These are phyloP conservation scores for Coluber constrictor DNA, from an alignment of 2,797 vertebrate genomes.

Conservation along the genomic window DNA sequence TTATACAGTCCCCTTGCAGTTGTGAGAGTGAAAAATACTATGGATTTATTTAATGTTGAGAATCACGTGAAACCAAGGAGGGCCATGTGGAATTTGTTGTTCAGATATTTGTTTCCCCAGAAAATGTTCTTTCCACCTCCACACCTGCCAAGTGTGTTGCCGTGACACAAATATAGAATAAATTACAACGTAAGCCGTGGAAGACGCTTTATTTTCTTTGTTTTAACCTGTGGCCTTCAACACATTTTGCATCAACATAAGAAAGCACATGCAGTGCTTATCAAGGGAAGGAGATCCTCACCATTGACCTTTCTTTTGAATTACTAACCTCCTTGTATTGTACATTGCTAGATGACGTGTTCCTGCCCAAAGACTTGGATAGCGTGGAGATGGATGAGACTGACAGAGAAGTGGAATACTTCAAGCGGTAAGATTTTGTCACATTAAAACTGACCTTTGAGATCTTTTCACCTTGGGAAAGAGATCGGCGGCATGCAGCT, in stretches of 20 bases:
- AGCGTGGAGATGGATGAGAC: conserved; percentile 96
- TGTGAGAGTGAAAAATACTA: neutral
- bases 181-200: too few species aligned
- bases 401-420: conserved; percentile 98
- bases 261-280: neutral
- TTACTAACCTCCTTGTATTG: conserved; percentile 20
- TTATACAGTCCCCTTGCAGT: neutral
- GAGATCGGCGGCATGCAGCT: neutral
- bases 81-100: neutral
- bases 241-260: neutral
- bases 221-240: neutral
- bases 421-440: conserved; percentile 83
- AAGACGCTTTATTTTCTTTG: neutral
- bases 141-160: neutral
- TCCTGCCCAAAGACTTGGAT: conserved; percentile 96
- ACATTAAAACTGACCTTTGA: neutral
- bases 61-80: neutral
- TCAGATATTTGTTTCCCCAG: neutral
- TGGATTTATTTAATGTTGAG: neutral
- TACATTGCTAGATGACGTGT: conserved; percentile 88
- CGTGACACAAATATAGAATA: neutral
- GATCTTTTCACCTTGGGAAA: neutral
- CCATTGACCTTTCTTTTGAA: neutral
- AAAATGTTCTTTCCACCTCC: neutral
- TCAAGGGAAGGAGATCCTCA: neutral